Conservation (phyloP, 2,113 vertebrate species). For the Machaerirhynchus nigripectus region DNA sequence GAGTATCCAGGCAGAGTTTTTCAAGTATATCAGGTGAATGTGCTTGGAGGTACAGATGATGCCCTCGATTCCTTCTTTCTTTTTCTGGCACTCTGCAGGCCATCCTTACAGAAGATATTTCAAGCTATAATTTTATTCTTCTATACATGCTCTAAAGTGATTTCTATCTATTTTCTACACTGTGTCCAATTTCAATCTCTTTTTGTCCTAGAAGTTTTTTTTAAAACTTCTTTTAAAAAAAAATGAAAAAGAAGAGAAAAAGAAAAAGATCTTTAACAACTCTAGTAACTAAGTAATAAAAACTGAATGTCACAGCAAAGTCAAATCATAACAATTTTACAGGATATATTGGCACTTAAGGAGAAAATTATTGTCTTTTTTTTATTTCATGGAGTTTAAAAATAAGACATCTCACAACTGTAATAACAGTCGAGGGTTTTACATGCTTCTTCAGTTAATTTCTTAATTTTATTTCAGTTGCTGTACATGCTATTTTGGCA, state of each 20-base stretch:
- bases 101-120: background rate
- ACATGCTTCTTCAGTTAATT: background rate
- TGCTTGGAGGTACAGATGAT: background rate
- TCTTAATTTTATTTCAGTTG: background rate
- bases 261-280: background rate
- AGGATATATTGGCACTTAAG: background rate
- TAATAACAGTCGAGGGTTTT: background rate
- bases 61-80: background rate
- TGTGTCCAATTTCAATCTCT: background rate
- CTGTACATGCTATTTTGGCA: background rate
- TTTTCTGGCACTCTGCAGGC: background rate
- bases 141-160: background rate
- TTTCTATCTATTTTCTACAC: background rate
- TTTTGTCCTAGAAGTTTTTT: background rate
- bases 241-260: background rate
- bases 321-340: constrained; percentile 6
- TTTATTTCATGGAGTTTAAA: background rate
- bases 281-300: background rate
- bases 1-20: background rate
- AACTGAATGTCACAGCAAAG: background rate
- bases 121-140: background rate
- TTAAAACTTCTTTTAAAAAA: background rate
- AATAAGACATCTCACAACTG: background rate
- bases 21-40: background rate
- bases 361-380: background rate